A percentile compares a stretch with the other conserved stretches of the same genome.
phyloP scores from a whole-genome alignment of 2,113 vertebrate species.

The Corythornis madagascariensis region DNA sequence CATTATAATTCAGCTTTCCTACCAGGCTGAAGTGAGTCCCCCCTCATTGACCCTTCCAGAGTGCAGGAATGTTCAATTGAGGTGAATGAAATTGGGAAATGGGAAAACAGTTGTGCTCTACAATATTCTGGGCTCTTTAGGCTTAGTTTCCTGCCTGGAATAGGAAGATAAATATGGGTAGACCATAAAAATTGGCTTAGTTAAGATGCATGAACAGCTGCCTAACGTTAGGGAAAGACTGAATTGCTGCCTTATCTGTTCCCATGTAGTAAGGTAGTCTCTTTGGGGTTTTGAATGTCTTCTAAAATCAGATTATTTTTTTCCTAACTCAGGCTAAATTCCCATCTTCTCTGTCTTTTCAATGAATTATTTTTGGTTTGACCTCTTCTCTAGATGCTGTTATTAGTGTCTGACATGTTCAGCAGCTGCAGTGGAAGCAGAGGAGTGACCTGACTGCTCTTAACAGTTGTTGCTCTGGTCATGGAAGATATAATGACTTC shows the following conservation, averaged over 20 bases:
- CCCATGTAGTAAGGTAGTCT: neutral
- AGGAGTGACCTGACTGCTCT: neutral
- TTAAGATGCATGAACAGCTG: neutral
- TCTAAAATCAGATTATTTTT: neutral
- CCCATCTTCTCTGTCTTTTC: neutral
- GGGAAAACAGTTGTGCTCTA: neutral
- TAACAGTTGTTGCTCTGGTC: slow-evolving; percentile 3
- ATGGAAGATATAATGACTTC: neutral
- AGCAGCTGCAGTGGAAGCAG: slow-evolving; percentile 29
- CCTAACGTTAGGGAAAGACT: neutral
- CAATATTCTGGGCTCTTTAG: neutral
- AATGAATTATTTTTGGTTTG: slow-evolving; percentile 31
- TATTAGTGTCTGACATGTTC: slow-evolving; percentile 29
- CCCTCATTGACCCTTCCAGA: neutral
- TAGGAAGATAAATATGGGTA: neutral
- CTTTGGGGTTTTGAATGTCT: neutral
- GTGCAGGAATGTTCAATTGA: neutral
- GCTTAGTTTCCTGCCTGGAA: neutral
- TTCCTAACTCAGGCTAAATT: neutral
- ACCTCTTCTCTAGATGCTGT: slow-evolving; percentile 40
- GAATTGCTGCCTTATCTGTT: neutral
- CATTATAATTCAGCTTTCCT: neutral
- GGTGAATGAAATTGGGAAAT: neutral
- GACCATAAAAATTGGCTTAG: neutral
- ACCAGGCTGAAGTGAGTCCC: neutral